Base-by-base conservation (phyloP, 2,113 vertebrate species). In the Turdus rufiventris region DNA sequence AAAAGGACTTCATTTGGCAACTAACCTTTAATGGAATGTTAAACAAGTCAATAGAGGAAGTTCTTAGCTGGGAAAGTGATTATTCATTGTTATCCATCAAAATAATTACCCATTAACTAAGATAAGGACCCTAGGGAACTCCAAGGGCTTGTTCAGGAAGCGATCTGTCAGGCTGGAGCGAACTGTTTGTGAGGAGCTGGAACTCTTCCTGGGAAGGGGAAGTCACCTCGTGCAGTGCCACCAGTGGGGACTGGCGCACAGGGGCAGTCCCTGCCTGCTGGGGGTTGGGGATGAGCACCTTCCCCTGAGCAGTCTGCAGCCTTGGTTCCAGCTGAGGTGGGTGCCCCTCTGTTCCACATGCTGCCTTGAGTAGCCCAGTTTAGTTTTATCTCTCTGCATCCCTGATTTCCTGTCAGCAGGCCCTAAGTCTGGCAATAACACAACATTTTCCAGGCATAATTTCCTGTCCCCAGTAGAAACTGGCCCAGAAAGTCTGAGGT, bases 21-120 rank as follows among this genome's bases (percentile, higher is more conserved):
- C 93, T 72, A 77, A 90, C 93, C 71, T 78, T 95, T 91, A 86
- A 80, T 79, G 83, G 97, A 98, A 98, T 98, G 97, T 97, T 93
- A 93, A 97, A 97, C 96, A 97, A 97, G 97, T 97, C 97, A 98
- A 98, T 98, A 98, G 96, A 98, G 98, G 98, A 98, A 98, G 97
- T 97, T 97, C 97, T 98, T 97, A 98, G 97, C 97, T 94, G 93
- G 93, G 97, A 97, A 97, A 98, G 97, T 97, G 97, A 97, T 97
- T 98, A 97, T 97, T 98, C 97, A 96, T 96, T 96, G 94, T 94
- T 97, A 97, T 96, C 97, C 96, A 96, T 97, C 96, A 96, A 97
- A 97, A 97, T 97, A 98, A 97, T 98, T 97, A 95, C 88, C 97
- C 97, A 48, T 97, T 94, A 97, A 97, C 96, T 86, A 92, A 56